Conservation (phyloP, 2,797 vertebrate species). For the Pseudochaenichthys georgianus region DNA sequence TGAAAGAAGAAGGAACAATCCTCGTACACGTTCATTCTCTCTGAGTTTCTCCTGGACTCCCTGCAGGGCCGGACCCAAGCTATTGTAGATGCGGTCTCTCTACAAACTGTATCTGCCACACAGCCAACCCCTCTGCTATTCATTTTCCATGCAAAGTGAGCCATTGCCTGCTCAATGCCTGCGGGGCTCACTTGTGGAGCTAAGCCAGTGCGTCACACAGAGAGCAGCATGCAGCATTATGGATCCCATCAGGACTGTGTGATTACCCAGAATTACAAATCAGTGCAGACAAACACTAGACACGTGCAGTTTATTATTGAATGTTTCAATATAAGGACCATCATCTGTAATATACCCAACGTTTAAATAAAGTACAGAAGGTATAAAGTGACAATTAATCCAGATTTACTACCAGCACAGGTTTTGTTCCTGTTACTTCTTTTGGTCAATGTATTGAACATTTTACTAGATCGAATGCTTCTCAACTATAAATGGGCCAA, state of each 20-base stretch:
- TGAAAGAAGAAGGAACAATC: slow-evolving; percentile 34
- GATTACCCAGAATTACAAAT: slow-evolving; percentile 11
- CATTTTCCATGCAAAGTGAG: slow-evolving; percentile 17
- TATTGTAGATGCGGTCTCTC: slow-evolving; percentile 11
- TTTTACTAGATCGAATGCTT: not conserved
- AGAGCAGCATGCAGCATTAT: slow-evolving; percentile 1
- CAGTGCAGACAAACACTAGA: too few species aligned
- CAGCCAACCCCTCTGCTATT: slow-evolving; percentile 1
- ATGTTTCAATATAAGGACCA: too few species aligned
- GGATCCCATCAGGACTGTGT: not conserved
- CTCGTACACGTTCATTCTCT: slow-evolving; percentile 30
- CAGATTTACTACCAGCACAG: not conserved
- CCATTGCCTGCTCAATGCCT: not conserved
- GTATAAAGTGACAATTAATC: not conserved
- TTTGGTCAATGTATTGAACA: too few species aligned
- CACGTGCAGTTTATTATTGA: too few species aligned
- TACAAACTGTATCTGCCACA: slow-evolving; percentile 6
- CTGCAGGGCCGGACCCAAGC: slow-evolving; percentile 24
- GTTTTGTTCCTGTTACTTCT: not conserved
- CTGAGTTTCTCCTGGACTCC: slow-evolving; percentile 38
- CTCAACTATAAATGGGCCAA: not conserved
- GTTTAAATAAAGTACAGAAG: not conserved
- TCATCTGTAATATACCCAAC: not conserved
- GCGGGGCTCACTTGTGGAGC: not conserved
- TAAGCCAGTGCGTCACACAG: not conserved